Conservation (phyloP, 2,113 vertebrate species). For the Myrmecobius fasciatus region DNA sequence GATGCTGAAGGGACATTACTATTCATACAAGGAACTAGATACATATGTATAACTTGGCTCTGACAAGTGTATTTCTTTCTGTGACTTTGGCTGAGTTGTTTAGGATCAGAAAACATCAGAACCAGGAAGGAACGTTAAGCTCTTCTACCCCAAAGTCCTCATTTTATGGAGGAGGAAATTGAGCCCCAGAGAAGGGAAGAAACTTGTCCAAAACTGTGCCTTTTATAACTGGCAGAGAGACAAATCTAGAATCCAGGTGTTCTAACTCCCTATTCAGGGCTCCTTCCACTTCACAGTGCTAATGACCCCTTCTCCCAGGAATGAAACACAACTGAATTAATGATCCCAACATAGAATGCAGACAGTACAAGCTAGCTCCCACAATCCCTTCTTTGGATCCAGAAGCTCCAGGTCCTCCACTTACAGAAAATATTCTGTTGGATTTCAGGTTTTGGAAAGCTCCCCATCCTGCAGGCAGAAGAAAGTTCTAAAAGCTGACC, state of each 20-base stretch:
- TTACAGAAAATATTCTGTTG: neutral
- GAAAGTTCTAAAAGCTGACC: neutral
- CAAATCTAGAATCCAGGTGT: neutral
- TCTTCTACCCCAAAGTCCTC: neutral
- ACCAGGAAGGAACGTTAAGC: neutral
- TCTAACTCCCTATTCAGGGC: neutral
- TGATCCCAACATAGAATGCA: neutral
- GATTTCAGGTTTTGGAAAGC: neutral
- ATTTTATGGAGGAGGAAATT: neutral
- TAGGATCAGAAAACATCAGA: neutral
- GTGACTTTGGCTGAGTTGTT: neutral
- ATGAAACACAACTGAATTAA: neutral
- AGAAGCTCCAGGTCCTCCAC: neutral
- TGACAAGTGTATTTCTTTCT: neutral
- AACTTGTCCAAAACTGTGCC: neutral
- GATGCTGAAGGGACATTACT: neutral
- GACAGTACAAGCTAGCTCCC: neutral
- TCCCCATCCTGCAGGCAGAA: neutral
- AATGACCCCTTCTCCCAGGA: neutral
- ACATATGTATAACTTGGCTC: neutral
- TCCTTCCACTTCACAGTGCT: neutral
- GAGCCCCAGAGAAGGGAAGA: neutral
- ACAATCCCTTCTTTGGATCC: neutral
- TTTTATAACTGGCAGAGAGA: neutral
- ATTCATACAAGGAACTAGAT: neutral